These are phyloP conservation scores for Hyposoter didymator DNA, from an alignment of 2,888 invertebrate genomes.

Conservation along the genomic window DNA sequence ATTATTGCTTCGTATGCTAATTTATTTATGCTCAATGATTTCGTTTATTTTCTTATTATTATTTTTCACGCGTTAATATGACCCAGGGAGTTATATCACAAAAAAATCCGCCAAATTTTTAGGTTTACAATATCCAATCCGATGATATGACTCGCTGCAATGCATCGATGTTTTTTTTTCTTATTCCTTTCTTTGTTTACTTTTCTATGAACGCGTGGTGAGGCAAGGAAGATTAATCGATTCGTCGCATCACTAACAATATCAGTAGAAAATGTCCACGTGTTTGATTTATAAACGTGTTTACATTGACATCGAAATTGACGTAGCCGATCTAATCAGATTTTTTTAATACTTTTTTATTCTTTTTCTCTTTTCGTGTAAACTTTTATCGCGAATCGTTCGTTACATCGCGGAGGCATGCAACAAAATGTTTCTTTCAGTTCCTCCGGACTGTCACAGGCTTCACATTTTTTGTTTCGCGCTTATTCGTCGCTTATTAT, in stretches of 20 bases:
- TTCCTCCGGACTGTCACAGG: conserved; percentile 27
- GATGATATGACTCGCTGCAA: conserved; percentile 65
- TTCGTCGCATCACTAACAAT: conserved; percentile 65
- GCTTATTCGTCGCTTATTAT: background rate
- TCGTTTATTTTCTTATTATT: conserved; percentile 29
- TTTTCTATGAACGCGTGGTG: conserved; percentile 23
- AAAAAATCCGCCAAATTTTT: conserved; percentile 39
- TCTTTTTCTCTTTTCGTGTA: background rate
- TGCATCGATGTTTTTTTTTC: conserved; percentile 40
- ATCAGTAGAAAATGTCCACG: conserved; percentile 79
- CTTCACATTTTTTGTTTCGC: conserved; percentile 20
- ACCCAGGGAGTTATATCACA: conserved; percentile 42
- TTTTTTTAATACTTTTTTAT: conserved; percentile 48
- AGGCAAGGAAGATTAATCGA: conserved; percentile 59
- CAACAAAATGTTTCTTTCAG: conserved; percentile 6
- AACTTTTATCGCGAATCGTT: conserved; percentile 34
- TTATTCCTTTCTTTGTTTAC: background rate
- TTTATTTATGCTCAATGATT: conserved; percentile 43
- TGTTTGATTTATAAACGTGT: conserved; percentile 75
- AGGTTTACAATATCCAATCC: conserved; percentile 50
- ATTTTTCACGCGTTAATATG: conserved; percentile 24
- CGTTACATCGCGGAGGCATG: conserved; percentile 27
- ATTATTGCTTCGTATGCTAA: conserved; percentile 65
- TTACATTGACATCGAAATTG: conserved; percentile 81
- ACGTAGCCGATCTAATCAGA: conserved; percentile 72